phyloP scores from a whole-genome alignment of 2,113 vertebrate species.

The Entelurus aequoreus region DNA sequence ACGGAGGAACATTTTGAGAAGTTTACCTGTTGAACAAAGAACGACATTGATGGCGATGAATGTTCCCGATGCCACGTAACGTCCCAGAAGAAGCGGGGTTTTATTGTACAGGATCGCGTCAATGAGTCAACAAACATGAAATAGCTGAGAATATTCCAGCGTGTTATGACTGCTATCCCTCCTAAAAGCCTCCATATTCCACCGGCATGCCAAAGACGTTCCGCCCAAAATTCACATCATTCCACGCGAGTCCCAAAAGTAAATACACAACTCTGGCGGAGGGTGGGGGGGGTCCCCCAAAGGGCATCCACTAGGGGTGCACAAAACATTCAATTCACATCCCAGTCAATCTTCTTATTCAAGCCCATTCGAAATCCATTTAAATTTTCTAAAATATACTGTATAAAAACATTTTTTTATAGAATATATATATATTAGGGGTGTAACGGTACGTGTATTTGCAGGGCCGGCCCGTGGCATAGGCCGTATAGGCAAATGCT shows the following conservation, averaged over 20 bases:
- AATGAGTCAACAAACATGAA: not conserved
- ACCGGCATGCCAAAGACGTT: not conserved
- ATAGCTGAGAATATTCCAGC: not conserved
- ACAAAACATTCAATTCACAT: no score
- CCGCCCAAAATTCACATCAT: not conserved
- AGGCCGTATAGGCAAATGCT: no score
- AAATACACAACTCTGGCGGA: not conserved
- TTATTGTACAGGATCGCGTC: no score
- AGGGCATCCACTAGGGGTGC: no score
- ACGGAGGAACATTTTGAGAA: not conserved
- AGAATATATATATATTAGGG: no score
- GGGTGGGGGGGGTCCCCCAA: not conserved
- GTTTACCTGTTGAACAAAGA: not conserved
- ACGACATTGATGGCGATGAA: not conserved
- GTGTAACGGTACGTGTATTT: no score
- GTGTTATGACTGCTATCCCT: not conserved
- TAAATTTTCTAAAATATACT: no score
- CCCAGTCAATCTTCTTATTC: no score
- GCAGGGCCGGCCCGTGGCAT: no score
- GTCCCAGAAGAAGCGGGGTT: not conserved
- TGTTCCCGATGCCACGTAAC: no score
- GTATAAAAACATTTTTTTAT: no score
- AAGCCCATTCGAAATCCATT: no score
- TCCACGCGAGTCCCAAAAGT: not conserved
- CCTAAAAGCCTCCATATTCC: not conserved